A percentile compares a stretch with the other conserved stretches of the same genome.
Evolutionary conservation across 2,888 invertebrate species (phyloP).

Genomic region (Microchrysa polita): DNA sequence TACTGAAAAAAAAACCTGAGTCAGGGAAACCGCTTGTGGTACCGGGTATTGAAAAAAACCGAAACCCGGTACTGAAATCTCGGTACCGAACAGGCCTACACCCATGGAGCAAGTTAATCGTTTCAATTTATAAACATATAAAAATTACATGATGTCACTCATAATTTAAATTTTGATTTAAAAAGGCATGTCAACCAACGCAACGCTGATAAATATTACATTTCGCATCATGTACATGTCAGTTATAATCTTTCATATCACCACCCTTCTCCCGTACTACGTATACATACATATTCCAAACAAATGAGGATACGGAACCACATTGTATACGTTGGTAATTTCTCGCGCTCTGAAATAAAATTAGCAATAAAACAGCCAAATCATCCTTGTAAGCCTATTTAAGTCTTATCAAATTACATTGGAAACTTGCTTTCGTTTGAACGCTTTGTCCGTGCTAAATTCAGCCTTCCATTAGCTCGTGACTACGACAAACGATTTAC

Average conservation of each 20-base stretch:
- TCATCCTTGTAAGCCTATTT: slow-evolving; percentile 42
- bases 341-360: slow-evolving; percentile 4
- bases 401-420: slow-evolving; percentile 43
- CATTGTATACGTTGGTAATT: not conserved
- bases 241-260: not conserved
- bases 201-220: not conserved
- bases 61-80: too few species aligned
- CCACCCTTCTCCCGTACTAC: not conserved
- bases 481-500: not conserved
- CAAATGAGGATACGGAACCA: not conserved
- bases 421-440: slow-evolving; percentile 18
- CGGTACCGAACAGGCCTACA: too few species aligned
- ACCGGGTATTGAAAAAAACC: too few species aligned
- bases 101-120: too few species aligned
- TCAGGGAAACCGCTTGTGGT: too few species aligned
- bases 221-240: not conserved
- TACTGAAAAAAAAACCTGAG: too few species aligned
- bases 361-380: slow-evolving; percentile 36
- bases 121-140: too few species aligned
- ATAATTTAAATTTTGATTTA: not conserved
- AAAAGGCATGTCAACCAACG: not conserved
- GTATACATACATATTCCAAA: not conserved
- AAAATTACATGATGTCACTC: not conserved
- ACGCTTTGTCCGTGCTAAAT: not conserved
- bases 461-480: slow-evolving; percentile 30